Evolutionary conservation across 1,140 invertebrate species (phyloP), one percentile per base, ranked within the genome.

Genomic region (Thrips palmi): DNA sequence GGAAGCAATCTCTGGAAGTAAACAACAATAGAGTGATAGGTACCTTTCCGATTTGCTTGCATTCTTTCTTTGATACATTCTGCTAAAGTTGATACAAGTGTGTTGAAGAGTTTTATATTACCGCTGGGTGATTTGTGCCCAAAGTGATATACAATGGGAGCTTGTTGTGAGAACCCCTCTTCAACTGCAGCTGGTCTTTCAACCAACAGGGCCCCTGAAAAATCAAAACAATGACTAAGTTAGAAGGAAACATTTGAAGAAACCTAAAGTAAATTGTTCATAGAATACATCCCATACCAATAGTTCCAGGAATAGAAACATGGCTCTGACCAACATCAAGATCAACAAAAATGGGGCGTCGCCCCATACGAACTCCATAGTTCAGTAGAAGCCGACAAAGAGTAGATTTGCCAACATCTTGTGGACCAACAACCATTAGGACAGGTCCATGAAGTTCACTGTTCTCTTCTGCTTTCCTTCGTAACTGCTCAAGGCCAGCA

Each of bases 331-430:
- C 92, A 7, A 97, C 84, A 68, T 99, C 94, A 11, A 98, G 60
- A 57, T 99, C 94, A 2, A 96, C 86, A 59, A 77, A 91, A 41
- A 97, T 78, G 0, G 93, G 83, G 28, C 79, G 60, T 36, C 74
- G 65, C 1, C 80, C 83, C 60, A 88, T 72, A 36, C 91, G 60
- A 1, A 92, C 87, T 2, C 84, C 86, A 62, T 94, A 94, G 60
- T 98, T 99, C 0, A 96, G 58, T 2, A 99, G 59, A 44, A 98
- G 74, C 34, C 78, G 67, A 47, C 80, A 84, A 1, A 98, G 52
- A 0, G 89, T 94, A 25, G 84, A 88, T 60, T 99, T 99, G 4
- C 96, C 94, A 5, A 97, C 92, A 64, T 97, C 92, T 19, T 67
- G 71, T 0, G 93, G 92, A 0, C 94, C 94, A 3, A 91, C 87